A percentile compares a stretch with the other conserved stretches of the same genome.
Evolutionary conservation across 2,888 invertebrate genomes (phyloP).

Genomic region (Apocheima hispidaria): DNA sequence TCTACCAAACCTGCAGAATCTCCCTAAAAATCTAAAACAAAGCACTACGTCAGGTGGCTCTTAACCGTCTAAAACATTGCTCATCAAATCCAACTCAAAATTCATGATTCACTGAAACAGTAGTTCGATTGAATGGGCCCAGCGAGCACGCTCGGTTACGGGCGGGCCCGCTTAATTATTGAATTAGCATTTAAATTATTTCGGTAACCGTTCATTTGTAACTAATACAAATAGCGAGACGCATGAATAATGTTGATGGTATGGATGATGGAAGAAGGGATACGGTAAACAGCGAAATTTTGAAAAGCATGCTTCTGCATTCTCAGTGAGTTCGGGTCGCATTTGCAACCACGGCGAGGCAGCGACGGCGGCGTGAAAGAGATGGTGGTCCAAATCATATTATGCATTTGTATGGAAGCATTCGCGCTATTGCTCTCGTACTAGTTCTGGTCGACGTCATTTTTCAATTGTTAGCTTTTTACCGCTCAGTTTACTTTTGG

Average conservation of each 20-base stretch:
- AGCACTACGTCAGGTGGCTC: constrained; percentile 23
- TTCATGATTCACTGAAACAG: constrained; percentile 40
- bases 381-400: too few species aligned
- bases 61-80: constrained; percentile 26
- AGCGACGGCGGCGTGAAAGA: too few species aligned
- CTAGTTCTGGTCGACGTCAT: too few species aligned
- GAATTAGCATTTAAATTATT: constrained; percentile 87
- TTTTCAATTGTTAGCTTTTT: too few species aligned
- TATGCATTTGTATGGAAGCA: too few species aligned
- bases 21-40: constrained; percentile 6
- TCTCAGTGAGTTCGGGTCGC: too few species aligned
- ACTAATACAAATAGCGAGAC: constrained; percentile 85
- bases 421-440: too few species aligned
- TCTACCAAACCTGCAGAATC: neutral
- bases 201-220: constrained; percentile 87
- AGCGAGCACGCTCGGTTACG: constrained; percentile 71
- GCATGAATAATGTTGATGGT: constrained; percentile 79
- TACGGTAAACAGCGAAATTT: constrained; percentile 21
- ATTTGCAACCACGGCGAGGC: too few species aligned
- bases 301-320: too few species aligned
- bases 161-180: constrained; percentile 84
- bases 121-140: constrained; percentile 63
- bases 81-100: constrained; percentile 33
- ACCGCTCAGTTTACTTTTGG: too few species aligned
- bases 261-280: constrained; percentile 50